These are phyloP conservation scores for Nasonia longicornis DNA, from an alignment of 1,140 invertebrate genomes.

Conservation along the genomic window DNA sequence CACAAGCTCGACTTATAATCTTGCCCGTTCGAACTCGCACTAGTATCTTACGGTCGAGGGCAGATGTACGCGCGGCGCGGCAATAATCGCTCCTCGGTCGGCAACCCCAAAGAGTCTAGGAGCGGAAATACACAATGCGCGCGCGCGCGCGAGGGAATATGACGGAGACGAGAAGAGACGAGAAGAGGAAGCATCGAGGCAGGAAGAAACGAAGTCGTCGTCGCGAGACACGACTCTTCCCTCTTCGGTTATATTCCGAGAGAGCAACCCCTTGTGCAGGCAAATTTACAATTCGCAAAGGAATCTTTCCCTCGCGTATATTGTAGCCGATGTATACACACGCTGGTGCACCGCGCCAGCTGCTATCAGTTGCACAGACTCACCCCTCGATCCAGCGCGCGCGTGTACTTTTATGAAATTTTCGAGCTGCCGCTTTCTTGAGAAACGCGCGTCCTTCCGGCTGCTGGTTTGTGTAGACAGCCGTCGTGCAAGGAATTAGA, in stretches of 20 bases:
- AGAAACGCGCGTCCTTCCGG: background rate
- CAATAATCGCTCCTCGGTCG: background rate
- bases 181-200: background rate
- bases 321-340: background rate
- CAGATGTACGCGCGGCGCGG: background rate
- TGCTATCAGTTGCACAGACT: background rate
- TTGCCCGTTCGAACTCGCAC: too few relatives aligned
- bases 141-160: background rate
- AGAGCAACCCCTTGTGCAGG: background rate
- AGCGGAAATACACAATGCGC: background rate
- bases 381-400: background rate
- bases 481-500: slow-evolving; percentile 17
- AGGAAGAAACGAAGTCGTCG: background rate
- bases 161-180: background rate
- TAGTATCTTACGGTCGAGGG: background rate
- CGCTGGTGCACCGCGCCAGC: background rate
- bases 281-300: slow-evolving; percentile 7
- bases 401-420: background rate
- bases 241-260: background rate
- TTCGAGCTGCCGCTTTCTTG: background rate
- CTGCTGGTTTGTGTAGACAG: background rate
- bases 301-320: background rate
- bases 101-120: background rate
- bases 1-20: too few relatives aligned
- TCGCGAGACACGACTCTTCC: background rate